phyloP scores from a whole-genome alignment of 2,888 invertebrate genomes.

The Dryococelus australis region DNA sequence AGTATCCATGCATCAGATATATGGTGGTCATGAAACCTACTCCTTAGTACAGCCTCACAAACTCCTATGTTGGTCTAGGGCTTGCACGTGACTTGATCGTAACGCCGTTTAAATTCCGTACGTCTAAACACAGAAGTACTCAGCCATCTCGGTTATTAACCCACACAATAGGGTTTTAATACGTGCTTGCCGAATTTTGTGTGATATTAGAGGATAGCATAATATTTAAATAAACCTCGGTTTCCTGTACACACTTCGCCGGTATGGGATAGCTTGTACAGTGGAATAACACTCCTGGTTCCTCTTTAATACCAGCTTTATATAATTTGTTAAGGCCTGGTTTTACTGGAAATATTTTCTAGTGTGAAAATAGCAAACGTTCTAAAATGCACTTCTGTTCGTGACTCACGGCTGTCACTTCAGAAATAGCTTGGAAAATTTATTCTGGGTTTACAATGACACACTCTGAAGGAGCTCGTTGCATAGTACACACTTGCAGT shows the following conservation, averaged over 20 bases:
- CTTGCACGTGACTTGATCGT: conserved; percentile 41
- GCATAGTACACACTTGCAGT: not conserved
- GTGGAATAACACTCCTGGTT: not conserved
- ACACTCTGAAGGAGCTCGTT: not conserved
- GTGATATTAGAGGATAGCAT: not conserved
- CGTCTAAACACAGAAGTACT: conserved; percentile 35
- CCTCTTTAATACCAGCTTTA: not conserved
- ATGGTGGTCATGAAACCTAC: conserved; percentile 34
- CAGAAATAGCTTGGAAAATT: not conserved
- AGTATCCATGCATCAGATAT: conserved; percentile 43
- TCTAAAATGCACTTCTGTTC: not conserved
- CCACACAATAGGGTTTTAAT: not conserved
- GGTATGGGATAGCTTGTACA: not conserved
- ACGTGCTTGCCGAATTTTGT: not conserved
- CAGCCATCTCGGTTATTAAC: conserved; percentile 41
- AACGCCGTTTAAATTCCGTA: conserved; percentile 37
- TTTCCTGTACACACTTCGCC: not conserved
- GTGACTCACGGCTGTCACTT: not conserved
- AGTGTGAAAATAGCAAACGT: not conserved
- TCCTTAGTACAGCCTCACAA: conserved; percentile 31
- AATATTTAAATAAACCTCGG: not conserved
- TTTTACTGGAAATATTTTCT: not conserved
- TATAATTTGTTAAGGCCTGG: not conserved
- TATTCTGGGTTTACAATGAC: not conserved
- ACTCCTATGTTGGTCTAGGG: conserved; percentile 41